These are phyloP conservation scores for Euclidia mi DNA, from an alignment of 2,888 invertebrate genomes.

Conservation along the genomic window DNA sequence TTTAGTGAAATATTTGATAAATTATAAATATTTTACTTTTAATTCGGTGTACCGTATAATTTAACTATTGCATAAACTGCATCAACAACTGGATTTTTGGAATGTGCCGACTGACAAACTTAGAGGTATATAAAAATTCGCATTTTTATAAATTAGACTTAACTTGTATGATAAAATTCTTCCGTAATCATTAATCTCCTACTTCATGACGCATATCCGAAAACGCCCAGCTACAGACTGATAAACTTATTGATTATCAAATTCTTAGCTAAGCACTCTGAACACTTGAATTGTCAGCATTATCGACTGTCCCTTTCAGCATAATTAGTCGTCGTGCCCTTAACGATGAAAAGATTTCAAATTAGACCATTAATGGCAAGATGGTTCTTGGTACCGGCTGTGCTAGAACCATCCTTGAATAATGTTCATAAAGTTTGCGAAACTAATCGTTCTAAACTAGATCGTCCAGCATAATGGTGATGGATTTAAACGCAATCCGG, in stretches of 20 bases:
- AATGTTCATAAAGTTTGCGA: constrained; percentile 26
- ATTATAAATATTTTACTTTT: background rate
- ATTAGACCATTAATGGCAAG: constrained; percentile 53
- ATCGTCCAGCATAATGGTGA: constrained; percentile 15
- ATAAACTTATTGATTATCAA: no score
- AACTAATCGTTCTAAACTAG: constrained; percentile 28
- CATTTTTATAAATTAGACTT: no score
- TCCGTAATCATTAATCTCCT: no score
- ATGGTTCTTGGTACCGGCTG: constrained; percentile 18
- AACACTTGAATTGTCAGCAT: background rate
- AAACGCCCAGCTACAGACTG: no score
- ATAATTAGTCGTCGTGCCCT: constrained; percentile 29
- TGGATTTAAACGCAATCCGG: constrained; percentile 8
- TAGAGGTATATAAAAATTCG: constrained; percentile 1
- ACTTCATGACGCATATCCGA: no score
- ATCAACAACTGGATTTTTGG: background rate
- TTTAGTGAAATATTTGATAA: constrained; percentile 4
- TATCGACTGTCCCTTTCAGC: background rate
- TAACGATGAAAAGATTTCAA: constrained; percentile 46
- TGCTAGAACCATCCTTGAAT: constrained; percentile 20
- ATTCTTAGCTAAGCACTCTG: background rate
- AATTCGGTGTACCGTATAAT: background rate
- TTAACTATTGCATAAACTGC: background rate
- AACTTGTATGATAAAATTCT: no score
- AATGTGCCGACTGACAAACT: constrained; percentile 50